A percentile compares a stretch with the other conserved stretches of the same genome.
phyloP scores from a whole-genome alignment of 2,113 vertebrate genomes.

The Lepus timidus region DNA sequence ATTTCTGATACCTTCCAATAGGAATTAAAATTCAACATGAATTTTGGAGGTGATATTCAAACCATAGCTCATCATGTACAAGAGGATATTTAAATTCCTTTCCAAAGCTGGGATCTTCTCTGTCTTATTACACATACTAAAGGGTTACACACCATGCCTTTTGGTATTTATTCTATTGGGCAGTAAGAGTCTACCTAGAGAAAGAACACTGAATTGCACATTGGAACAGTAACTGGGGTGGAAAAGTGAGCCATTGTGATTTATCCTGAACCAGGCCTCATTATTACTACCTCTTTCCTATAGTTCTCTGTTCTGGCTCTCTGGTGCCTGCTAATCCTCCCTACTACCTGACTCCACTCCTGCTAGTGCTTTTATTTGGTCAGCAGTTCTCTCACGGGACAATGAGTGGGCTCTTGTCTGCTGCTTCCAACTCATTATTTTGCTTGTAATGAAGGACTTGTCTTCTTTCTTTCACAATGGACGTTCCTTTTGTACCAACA shows the following conservation, averaged over 20 bases:
- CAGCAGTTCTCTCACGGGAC: neutral
- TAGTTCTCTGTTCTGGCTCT: neutral
- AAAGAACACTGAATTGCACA: neutral
- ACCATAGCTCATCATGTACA: neutral
- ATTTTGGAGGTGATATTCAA: neutral
- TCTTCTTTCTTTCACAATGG: slow-evolving; percentile 11
- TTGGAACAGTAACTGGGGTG: neutral
- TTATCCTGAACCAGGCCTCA: neutral
- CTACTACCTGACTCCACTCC: accelerated
- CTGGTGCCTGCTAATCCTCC: neutral
- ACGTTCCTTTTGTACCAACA: slow-evolving; percentile 1
- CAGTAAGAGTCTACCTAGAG: neutral
- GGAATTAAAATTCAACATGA: neutral
- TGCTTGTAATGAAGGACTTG: neutral
- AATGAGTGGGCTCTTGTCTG: neutral
- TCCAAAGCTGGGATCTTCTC: neutral
- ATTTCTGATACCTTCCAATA: neutral
- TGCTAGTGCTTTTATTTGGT: neutral
- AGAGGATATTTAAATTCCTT: neutral
- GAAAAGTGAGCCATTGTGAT: neutral
- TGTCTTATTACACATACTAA: neutral
- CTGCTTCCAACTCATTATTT: neutral
- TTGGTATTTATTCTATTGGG: neutral
- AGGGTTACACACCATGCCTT: no score
- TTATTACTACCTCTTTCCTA: neutral